These are phyloP conservation scores for Ridgeia piscesae DNA, from an alignment of 1,140 invertebrate genomes.

Conservation along the genomic window DNA sequence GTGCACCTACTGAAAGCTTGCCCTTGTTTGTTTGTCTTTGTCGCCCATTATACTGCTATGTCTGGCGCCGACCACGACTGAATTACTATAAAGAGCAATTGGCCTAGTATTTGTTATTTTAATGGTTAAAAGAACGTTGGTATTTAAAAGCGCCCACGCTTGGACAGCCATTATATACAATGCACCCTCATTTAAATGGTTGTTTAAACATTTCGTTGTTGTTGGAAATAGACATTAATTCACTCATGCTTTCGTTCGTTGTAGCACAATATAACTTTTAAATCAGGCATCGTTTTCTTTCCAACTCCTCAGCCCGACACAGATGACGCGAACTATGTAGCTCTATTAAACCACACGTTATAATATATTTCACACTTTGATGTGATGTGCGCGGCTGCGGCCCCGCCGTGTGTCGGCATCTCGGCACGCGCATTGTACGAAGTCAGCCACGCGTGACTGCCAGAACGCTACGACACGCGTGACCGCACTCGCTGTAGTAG, in stretches of 20 bases:
- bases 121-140: neutral
- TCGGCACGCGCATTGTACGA: neutral
- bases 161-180: neutral
- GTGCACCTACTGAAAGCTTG: neutral
- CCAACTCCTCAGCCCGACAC: neutral
- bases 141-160: neutral
- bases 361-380: neutral
- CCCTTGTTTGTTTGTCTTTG: neutral
- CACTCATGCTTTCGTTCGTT: too few relatives aligned
- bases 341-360: neutral
- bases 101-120: neutral
- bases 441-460: neutral
- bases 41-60: neutral
- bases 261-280: neutral
- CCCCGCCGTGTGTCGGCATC: neutral
- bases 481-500: neutral
- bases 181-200: neutral
- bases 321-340: neutral
- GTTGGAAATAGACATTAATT: too few relatives aligned
- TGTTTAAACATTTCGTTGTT: neutral
- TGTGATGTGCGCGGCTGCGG: neutral
- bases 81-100: neutral
- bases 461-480: neutral
- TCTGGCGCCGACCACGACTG: neutral
- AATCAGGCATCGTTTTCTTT: neutral